These are phyloP conservation scores for Siniperca knerii DNA, from an alignment of 2,113 vertebrate genomes.

Conservation along the genomic window DNA sequence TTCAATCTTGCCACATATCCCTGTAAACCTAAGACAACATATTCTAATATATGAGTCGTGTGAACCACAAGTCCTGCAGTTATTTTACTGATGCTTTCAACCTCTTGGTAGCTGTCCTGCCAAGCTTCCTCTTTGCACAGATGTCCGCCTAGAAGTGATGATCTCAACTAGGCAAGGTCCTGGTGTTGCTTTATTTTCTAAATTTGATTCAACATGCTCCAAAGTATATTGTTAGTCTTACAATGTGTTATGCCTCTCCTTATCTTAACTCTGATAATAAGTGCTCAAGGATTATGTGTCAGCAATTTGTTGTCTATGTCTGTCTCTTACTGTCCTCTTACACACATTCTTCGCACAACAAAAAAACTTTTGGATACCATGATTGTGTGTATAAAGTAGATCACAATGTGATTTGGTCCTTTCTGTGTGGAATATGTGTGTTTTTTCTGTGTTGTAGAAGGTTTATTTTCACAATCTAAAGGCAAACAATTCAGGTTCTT, in stretches of 20 bases:
- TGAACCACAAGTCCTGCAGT: not conserved
- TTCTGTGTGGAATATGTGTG: not conserved
- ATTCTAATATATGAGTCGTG: not conserved
- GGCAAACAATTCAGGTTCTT: not conserved
- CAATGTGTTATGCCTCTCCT: not conserved
- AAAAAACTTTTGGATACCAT: not conserved
- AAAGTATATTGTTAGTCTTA: not conserved
- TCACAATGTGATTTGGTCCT: not conserved
- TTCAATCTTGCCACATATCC: not conserved
- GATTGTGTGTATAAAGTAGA: too few species aligned
- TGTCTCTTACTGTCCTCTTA: not conserved
- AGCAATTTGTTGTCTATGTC: not conserved
- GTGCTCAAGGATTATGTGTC: not conserved
- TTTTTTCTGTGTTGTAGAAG: not conserved
- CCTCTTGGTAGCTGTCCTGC: not conserved
- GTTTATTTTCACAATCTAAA: not conserved
- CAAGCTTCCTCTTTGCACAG: not conserved
- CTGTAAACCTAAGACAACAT: not conserved
- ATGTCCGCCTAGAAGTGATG: not conserved
- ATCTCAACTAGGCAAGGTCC: not conserved
- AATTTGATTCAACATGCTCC: too few species aligned
- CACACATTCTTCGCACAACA: not conserved
- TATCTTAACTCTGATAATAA: conserved; percentile 12
- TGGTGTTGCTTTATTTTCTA: not conserved
- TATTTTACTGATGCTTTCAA: not conserved